Conservation (phyloP, 2,888 invertebrate species). For the Hemistola chrysoprasaria region DNA sequence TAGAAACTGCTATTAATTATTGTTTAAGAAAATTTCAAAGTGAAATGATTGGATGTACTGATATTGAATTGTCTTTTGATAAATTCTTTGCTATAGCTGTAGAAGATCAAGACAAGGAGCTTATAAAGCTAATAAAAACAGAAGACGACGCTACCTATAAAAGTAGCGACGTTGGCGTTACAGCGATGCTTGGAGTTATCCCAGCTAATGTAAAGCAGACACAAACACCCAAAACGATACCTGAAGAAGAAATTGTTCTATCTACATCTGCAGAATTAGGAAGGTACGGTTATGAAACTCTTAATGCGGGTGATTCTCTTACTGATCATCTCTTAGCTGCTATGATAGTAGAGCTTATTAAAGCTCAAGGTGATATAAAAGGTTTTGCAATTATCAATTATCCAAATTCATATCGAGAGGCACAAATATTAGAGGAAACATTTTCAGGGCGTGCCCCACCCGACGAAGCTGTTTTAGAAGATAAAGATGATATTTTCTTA, state of each 20-base stretch:
- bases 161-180: constrained; percentile 44
- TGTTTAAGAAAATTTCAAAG: constrained; percentile 78
- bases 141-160: constrained; percentile 53
- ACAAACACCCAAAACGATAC: constrained; percentile 83
- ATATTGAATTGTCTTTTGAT: constrained; percentile 70
- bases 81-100: constrained; percentile 52
- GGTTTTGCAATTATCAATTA: constrained; percentile 86
- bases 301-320: constrained; percentile 77
- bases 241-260: constrained; percentile 79
- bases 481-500: constrained; percentile 65
- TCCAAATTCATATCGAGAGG: constrained; percentile 82
- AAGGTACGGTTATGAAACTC: constrained; percentile 76
- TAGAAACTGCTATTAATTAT: constrained; percentile 81
- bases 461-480: constrained; percentile 52
- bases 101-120: constrained; percentile 57
- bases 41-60: constrained; percentile 76
- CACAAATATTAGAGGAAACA: constrained; percentile 81
- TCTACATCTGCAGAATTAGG: constrained; percentile 79
- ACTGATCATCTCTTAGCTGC: constrained; percentile 79
- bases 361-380: constrained; percentile 63
- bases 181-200: constrained; percentile 43
- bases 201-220: constrained; percentile 73
- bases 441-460: constrained; percentile 79
- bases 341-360: constrained; percentile 84
- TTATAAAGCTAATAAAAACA: constrained; percentile 58